These are phyloP conservation scores for Pungitius pungitius DNA, from an alignment of 2,113 vertebrate species.

Conservation along the genomic window DNA sequence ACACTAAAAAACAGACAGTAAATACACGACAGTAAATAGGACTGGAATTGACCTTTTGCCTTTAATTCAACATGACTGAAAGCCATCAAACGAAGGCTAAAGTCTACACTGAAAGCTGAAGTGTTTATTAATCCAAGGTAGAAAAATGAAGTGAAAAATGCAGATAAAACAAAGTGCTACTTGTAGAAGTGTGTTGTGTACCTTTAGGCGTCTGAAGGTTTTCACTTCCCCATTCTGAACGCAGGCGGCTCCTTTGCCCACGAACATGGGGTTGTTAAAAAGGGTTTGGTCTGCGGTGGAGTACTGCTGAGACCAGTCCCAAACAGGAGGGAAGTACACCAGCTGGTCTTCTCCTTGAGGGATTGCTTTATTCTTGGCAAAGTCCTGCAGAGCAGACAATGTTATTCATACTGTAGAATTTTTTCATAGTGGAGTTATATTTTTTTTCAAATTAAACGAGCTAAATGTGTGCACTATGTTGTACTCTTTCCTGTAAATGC, in stretches of 20 bases:
- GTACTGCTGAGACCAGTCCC: conserved; percentile 97
- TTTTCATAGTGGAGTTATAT: background rate
- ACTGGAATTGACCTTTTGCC: background rate
- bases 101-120: background rate
- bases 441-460: background rate
- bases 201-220: conserved; percentile 90
- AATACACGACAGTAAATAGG: background rate
- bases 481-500: conserved; percentile 13
- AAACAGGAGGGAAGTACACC: conserved; percentile 90
- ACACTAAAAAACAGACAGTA: background rate
- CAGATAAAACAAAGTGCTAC: background rate
- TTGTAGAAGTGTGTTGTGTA: conserved; percentile 61
- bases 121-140: background rate
- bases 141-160: background rate
- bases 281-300: conserved; percentile 87
- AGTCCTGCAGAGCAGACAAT: conserved; percentile 84
- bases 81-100: background rate
- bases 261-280: conserved; percentile 93
- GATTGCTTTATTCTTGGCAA: conserved; percentile 92
- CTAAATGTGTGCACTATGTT: background rate
- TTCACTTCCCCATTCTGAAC: conserved; percentile 88
- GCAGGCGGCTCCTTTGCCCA: conserved; percentile 87
- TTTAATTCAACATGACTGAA: background rate
- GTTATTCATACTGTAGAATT: background rate
- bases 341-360: conserved; percentile 87